Percentiles rank a stretch among this genome's conserved stretches.
These are phyloP conservation scores for Crax fasciolata DNA, from an alignment of 2,797 vertebrate genomes.

Conservation along the genomic window DNA sequence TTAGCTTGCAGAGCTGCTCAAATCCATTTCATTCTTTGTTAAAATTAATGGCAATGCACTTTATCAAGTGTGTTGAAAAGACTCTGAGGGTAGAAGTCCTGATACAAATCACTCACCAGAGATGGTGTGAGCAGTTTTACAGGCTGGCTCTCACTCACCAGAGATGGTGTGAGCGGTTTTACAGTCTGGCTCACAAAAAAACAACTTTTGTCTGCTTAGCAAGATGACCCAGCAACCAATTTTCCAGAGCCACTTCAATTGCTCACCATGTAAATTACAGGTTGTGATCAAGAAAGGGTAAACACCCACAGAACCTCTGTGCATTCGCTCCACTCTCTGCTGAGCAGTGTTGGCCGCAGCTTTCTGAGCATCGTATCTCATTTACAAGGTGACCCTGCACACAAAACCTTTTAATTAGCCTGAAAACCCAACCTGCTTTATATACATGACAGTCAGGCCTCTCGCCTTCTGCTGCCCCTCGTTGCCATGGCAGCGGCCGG, in stretches of 20 bases:
- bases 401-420: conserved; percentile 79
- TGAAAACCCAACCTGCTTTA: conserved; percentile 75
- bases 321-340: not conserved
- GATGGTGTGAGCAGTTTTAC: not conserved
- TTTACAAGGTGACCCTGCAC: conserved; percentile 76
- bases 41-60: conserved; percentile 42
- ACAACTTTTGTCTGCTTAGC: conserved; percentile 45
- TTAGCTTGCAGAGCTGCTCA: not conserved
- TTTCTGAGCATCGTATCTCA: conserved; percentile 63
- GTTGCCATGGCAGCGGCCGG: conserved; percentile 86
- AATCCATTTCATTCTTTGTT: not conserved
- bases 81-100: not conserved
- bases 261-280: conserved; percentile 10
- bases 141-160: not conserved
- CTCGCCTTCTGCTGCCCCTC: conserved; percentile 82
- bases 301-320: conserved; percentile 1
- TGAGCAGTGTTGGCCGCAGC: not conserved
- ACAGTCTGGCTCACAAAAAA: conserved; percentile 22
- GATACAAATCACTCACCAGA: not conserved
- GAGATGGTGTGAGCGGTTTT: not conserved
- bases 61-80: conserved; percentile 27
- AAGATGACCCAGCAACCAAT: not conserved
- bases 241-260: not conserved
- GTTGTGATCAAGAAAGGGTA: not conserved
- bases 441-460: conserved; percentile 79